Percentiles rank a stretch among this genome's conserved stretches.
These are phyloP conservation scores for Gari tellinella DNA, from an alignment of 2,888 invertebrate genomes.

Conservation along the genomic window DNA sequence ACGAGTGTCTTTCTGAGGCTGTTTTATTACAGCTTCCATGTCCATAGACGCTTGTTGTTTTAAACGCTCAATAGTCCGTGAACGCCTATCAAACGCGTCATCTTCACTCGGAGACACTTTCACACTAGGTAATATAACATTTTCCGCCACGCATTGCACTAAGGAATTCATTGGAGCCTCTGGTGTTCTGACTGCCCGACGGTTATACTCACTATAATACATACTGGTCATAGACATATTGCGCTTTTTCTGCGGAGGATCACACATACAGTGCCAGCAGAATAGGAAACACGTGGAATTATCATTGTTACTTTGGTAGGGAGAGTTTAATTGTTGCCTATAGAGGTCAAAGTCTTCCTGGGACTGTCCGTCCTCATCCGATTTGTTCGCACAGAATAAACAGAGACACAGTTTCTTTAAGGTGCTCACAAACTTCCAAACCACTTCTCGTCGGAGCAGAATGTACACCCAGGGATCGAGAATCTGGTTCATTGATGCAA, in stretches of 20 bases:
- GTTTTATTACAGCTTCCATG: too few relatives aligned
- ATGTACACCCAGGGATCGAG: constrained; percentile 85
- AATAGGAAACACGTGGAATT: constrained; percentile 63
- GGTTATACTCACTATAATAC: too few relatives aligned
- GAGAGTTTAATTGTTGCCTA: constrained; percentile 9
- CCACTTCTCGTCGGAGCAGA: constrained; percentile 79
- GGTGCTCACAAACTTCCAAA: constrained; percentile 63
- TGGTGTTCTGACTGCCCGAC: too few relatives aligned
- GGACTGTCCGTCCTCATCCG: not conserved
- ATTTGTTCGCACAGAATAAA: not conserved
- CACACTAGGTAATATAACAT: too few relatives aligned
- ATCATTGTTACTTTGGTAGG: constrained; percentile 36
- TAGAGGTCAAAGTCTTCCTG: not conserved
- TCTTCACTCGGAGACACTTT: too few relatives aligned
- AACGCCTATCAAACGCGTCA: too few relatives aligned
- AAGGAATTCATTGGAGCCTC: too few relatives aligned
- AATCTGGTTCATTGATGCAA: constrained; percentile 83
- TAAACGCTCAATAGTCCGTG: too few relatives aligned
- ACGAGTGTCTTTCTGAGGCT: too few relatives aligned
- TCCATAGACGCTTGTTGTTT: too few relatives aligned
- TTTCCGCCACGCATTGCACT: too few relatives aligned
- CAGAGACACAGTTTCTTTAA: constrained; percentile 51
- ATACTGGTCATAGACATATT: too few relatives aligned
- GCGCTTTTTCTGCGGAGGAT: constrained; percentile 62
- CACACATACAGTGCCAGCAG: constrained; percentile 71